Conservation (phyloP, 2,113 vertebrate species). For the Rhynchopsitta pachyrhyncha region DNA sequence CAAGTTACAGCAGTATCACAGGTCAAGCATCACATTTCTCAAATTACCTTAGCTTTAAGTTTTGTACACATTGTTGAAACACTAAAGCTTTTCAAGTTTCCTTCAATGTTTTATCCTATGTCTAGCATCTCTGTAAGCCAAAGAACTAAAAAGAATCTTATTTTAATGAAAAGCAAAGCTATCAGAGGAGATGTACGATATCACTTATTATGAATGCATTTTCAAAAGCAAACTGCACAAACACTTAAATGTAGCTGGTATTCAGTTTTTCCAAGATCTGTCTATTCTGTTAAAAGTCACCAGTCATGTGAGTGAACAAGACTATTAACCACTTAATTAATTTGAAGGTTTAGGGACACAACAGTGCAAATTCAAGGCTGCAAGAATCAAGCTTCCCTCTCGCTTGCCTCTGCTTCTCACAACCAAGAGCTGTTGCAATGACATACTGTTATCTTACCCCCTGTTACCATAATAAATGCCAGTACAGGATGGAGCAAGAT, state of each 20-base stretch:
- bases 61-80: background rate
- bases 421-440: background rate
- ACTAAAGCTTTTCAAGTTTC: background rate
- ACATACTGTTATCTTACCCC: background rate
- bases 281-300: background rate
- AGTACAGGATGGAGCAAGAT: background rate
- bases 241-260: background rate
- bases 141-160: background rate
- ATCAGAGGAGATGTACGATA: background rate
- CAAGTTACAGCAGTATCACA: background rate
- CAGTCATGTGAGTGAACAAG: background rate
- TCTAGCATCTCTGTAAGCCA: background rate
- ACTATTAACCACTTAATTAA: background rate
- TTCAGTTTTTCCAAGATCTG: background rate
- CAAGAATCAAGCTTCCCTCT: background rate
- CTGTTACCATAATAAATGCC: background rate
- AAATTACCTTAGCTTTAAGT: conserved; percentile 29
- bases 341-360: background rate
- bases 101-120: background rate
- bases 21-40: conserved; percentile 36
- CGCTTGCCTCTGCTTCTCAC: background rate
- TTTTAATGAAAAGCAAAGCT: background rate
- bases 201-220: background rate
- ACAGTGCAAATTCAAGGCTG: background rate
- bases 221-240: background rate